Evolutionary conservation across 2,113 vertebrate genomes (phyloP).

Genomic region (Ammodytes marinus): DNA sequence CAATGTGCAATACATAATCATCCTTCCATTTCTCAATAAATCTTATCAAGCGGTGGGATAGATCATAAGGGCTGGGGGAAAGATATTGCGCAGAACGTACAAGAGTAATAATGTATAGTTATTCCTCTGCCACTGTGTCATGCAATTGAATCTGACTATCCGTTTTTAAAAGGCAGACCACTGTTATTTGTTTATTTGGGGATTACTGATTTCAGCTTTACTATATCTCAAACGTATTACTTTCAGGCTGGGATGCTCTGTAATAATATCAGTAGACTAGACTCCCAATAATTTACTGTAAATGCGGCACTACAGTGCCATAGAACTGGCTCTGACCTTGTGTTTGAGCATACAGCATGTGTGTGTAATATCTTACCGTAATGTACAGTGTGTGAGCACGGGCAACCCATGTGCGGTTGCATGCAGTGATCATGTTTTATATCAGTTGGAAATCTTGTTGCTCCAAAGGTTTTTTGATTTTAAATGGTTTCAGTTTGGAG

Average conservation of each 20-base stretch:
- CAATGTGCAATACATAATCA: conserved; percentile 17
- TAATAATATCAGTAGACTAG: conserved; percentile 61
- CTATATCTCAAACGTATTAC: conserved; percentile 69
- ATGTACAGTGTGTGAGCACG: background rate
- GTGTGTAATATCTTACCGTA: conserved; percentile 46
- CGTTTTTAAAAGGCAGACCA: conserved; percentile 53
- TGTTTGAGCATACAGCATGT: conserved; percentile 28
- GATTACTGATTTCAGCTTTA: conserved; percentile 53
- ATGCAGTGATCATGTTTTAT: background rate
- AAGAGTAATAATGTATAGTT: conserved; percentile 45
- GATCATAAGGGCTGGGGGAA: conserved; percentile 13
- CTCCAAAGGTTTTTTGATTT: background rate
- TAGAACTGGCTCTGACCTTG: conserved; percentile 47
- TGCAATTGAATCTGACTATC: conserved; percentile 35
- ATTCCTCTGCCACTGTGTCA: conserved; percentile 20
- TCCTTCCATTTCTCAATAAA: conserved; percentile 1
- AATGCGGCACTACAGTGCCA: conserved; percentile 24
- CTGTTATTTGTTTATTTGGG: conserved; percentile 68
- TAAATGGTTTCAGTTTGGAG: background rate
- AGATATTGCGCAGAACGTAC: background rate
- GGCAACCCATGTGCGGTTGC: background rate
- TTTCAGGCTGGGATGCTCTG: conserved; percentile 41
- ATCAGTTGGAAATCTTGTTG: background rate
- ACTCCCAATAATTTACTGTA: conserved; percentile 54
- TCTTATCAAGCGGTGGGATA: conserved; percentile 20